Percentiles rank a stretch among this genome's conserved stretches.
phyloP scores from a whole-genome alignment of 1,140 invertebrate genomes.

The Drosophila funebris region DNA sequence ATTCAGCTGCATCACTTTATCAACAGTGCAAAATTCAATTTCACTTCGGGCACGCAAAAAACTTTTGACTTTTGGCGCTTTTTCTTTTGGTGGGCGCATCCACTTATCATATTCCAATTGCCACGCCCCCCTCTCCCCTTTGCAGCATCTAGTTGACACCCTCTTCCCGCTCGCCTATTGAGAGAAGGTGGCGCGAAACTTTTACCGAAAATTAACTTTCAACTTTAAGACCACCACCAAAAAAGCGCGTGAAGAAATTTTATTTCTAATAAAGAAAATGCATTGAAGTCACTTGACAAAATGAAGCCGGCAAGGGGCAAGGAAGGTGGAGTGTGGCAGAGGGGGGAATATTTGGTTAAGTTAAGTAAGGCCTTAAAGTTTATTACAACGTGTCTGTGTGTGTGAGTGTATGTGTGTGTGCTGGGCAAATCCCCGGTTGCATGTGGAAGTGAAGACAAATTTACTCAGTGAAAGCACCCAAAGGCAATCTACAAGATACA shows the following conservation, averaged over 20 bases:
- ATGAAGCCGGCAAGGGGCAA: not conserved
- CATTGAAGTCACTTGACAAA: constrained; percentile 31
- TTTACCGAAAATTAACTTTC: constrained; percentile 31
- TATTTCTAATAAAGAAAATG: constrained; percentile 12
- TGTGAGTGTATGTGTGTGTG: not conserved
- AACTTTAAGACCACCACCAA: constrained; percentile 34
- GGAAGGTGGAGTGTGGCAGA: not conserved
- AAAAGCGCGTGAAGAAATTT: constrained; percentile 9
- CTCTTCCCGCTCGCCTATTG: not conserved
- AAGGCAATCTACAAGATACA: constrained; percentile 75
- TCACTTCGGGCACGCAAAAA: constrained; percentile 62
- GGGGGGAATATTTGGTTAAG: not conserved
- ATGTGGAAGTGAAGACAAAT: constrained; percentile 37
- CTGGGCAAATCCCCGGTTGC: constrained; percentile 28
- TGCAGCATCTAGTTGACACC: too few species aligned
- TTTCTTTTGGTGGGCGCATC: constrained; percentile 27
- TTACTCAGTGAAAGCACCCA: constrained; percentile 61
- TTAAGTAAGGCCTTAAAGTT: constrained; percentile 2
- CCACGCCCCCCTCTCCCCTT: not conserved
- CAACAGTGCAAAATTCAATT: constrained; percentile 77
- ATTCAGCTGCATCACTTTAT: constrained; percentile 62
- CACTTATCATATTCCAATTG: constrained; percentile 75
- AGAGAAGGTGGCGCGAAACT: constrained; percentile 23
- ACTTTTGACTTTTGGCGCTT: constrained; percentile 31
- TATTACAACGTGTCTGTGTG: constrained; percentile 30